phyloP scores from a whole-genome alignment of 2,888 invertebrate species.

The Actias luna region DNA sequence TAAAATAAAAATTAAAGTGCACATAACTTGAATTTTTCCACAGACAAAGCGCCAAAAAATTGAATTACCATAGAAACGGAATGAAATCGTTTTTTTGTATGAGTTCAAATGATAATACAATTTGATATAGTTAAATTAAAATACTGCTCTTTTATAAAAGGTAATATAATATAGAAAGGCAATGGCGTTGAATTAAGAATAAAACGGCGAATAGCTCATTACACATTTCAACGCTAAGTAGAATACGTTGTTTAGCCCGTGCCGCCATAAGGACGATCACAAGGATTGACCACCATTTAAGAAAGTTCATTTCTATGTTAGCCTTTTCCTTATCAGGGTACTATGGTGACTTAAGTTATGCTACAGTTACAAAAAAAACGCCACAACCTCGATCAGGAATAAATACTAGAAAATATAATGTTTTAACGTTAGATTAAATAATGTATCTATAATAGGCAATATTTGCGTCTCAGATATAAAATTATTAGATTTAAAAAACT shows the following conservation, averaged over 20 bases:
- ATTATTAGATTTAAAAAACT: slow-evolving; percentile 10
- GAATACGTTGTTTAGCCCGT: slow-evolving; percentile 63
- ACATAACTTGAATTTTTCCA: too few relatives aligned
- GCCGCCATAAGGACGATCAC: slow-evolving; percentile 42
- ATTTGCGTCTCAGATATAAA: neutral
- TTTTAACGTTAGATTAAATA: slow-evolving; percentile 6
- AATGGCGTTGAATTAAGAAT: slow-evolving; percentile 10
- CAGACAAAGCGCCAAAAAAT: too few relatives aligned
- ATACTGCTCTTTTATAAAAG: neutral
- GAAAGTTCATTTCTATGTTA: slow-evolving; percentile 43
- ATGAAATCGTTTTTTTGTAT: neutral
- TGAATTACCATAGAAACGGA: too few relatives aligned
- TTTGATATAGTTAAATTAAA: neutral
- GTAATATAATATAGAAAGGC: slow-evolving; percentile 12
- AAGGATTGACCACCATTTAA: slow-evolving; percentile 71
- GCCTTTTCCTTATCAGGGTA: slow-evolving; percentile 48
- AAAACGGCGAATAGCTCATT: slow-evolving; percentile 37
- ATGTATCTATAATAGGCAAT: neutral
- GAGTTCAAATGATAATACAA: neutral
- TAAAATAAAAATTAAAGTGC: too few relatives aligned
- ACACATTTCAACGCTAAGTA: slow-evolving; percentile 76
- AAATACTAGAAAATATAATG: neutral
- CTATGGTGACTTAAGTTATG: slow-evolving; percentile 28
- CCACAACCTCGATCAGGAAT: neutral
- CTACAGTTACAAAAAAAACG: slow-evolving; percentile 11